These are phyloP conservation scores for Ctenochaetus hawaiiensis DNA, from an alignment of 2,797 vertebrate genomes.

Conservation along the genomic window DNA sequence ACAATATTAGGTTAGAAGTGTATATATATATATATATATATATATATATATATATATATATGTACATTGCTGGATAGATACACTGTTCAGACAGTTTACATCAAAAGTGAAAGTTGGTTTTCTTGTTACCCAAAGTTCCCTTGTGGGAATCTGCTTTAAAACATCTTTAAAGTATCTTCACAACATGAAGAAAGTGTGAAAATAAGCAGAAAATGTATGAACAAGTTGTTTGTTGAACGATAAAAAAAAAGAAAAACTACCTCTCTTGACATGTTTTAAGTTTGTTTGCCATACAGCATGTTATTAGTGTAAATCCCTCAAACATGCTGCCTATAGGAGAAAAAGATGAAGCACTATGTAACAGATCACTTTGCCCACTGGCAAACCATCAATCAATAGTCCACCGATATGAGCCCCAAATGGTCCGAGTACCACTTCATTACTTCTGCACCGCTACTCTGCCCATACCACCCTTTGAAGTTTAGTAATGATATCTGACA, in stretches of 20 bases:
- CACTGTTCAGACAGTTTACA: constrained; percentile 4
- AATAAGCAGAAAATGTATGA: not conserved
- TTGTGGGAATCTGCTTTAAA: constrained; percentile 8
- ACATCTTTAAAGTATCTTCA: not conserved
- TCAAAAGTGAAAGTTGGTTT: too few species aligned
- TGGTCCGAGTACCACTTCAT: constrained; percentile 52
- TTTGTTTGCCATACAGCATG: not conserved
- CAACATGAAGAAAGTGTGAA: not conserved
- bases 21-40: not conserved
- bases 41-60: too few species aligned
- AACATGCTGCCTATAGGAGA: constrained; percentile 27
- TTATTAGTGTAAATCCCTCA: constrained; percentile 14
- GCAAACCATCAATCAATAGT: constrained; percentile 66
- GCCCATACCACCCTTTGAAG: constrained; percentile 66
- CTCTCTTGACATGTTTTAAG: not conserved
- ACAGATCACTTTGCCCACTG: constrained; percentile 54
- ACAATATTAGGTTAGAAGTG: constrained; percentile 11
- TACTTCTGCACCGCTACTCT: constrained; percentile 58
- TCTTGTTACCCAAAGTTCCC: not conserved
- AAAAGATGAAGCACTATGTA: constrained; percentile 46
- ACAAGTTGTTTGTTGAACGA: not conserved
- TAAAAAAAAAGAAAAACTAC: constrained; percentile 1
- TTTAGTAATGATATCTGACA: constrained; percentile 73
- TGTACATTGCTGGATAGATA: too few species aligned
- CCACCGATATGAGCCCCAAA: constrained; percentile 52